These are phyloP conservation scores for Antheraea assamensis DNA, from an alignment of 2,888 invertebrate genomes.

Conservation along the genomic window DNA sequence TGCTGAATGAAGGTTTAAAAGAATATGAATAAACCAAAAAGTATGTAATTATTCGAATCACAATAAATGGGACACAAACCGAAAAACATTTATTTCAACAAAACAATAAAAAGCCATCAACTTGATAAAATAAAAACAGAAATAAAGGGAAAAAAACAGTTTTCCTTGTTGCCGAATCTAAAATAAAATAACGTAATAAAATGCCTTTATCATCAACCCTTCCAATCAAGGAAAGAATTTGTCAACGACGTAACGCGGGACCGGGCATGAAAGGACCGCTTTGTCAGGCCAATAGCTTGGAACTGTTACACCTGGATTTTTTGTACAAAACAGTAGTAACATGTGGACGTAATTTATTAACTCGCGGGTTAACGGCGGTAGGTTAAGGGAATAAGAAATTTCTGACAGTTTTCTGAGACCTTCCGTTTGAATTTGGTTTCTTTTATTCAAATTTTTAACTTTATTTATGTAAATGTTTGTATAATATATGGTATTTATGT, in stretches of 20 bases:
- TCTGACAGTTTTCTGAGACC: background rate
- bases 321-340: constrained; percentile 39
- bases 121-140: constrained; percentile 12
- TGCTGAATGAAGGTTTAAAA: background rate
- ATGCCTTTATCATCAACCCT: constrained; percentile 14
- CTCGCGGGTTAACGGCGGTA: constrained; percentile 4
- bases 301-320: constrained; percentile 61
- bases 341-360: constrained; percentile 60
- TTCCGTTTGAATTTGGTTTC: background rate
- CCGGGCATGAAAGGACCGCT: constrained; percentile 34
- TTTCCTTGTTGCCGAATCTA: constrained; percentile 9
- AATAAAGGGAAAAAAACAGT: background rate
- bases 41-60: background rate
- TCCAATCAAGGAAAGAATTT: constrained; percentile 20
- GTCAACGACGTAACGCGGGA: constrained; percentile 8
- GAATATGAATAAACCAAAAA: background rate
- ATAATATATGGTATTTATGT: too few relatives aligned
- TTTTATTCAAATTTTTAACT: constrained; percentile 8
- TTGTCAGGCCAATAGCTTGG: constrained; percentile 58
- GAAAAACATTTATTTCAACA: background rate
- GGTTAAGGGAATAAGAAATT: constrained; percentile 13
- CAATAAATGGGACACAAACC: background rate
- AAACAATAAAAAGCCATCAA: background rate
- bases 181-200: constrained; percentile 13
- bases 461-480: too few relatives aligned